phyloP scores from a whole-genome alignment of 2,888 invertebrate species.

The Ariolimax columbianus region DNA sequence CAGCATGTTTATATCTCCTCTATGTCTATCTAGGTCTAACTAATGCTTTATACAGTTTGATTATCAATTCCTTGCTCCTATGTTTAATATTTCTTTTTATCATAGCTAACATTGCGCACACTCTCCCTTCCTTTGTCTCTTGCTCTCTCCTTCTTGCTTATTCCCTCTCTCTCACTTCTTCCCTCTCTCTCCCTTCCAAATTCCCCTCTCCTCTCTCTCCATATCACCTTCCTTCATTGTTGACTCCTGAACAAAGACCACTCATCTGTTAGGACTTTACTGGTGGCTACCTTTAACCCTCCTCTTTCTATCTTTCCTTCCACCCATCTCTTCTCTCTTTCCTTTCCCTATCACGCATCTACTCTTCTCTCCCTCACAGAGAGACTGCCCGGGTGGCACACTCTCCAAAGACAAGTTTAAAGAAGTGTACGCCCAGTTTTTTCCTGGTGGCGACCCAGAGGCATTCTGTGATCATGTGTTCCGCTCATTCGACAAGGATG shows the following conservation, averaged over 20 bases:
- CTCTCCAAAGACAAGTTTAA: conserved; percentile 97
- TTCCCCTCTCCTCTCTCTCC: not conserved
- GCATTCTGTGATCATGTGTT: conserved; percentile 99
- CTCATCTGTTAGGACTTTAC: not conserved
- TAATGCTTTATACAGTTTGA: no score
- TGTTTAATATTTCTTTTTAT: no score
- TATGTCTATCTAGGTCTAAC: no score
- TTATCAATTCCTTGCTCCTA: no score
- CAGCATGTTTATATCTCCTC: no score
- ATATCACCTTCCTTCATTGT: not conserved
- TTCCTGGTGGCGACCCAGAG: conserved; percentile 97
- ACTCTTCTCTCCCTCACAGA: conserved; percentile 82
- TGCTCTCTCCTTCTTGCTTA: not conserved
- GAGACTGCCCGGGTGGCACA: conserved; percentile 98
- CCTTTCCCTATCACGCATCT: not conserved
- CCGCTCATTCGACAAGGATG: conserved; percentile 90
- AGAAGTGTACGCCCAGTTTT: conserved; percentile 99
- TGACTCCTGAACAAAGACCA: no score
- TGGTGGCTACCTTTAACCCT: no score
- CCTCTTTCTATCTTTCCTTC: not conserved
- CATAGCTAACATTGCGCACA: no score
- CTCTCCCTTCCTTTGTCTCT: not conserved
- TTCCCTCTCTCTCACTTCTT: conserved; percentile 1
- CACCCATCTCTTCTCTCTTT: not conserved
- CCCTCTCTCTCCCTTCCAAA: not conserved